Evolutionary conservation across 2,888 invertebrate species (phyloP).

Genomic region (Scaptomyza tumidula): DNA sequence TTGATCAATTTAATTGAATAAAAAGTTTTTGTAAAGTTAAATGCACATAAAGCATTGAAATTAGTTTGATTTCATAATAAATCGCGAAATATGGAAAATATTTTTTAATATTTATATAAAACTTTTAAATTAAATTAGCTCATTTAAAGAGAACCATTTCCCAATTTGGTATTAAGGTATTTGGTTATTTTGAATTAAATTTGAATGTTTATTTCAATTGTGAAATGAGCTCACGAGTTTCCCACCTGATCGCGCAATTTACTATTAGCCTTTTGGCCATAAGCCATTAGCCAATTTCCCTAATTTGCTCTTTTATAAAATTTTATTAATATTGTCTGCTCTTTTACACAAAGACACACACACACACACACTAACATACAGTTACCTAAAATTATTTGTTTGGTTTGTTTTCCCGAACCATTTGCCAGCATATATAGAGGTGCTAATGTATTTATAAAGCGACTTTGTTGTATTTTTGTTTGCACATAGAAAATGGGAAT

Average conservation of each 20-base stretch:
- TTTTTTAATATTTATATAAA: not conserved
- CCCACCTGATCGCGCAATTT: constrained; percentile 14
- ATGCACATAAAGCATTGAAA: not conserved
- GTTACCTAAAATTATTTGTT: not conserved
- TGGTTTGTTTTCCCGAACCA: constrained; percentile 25
- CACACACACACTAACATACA: not conserved
- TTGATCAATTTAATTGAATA: too few species aligned
- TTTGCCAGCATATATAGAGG: constrained; percentile 49
- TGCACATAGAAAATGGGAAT: constrained; percentile 22
- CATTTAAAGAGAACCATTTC: constrained; percentile 4
- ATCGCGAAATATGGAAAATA: too few species aligned
- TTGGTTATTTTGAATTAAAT: constrained; percentile 51
- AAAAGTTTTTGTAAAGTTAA: not conserved
- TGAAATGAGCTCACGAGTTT: constrained; percentile 7
- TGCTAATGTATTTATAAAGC: constrained; percentile 80
- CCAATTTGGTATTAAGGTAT: constrained; percentile 29
- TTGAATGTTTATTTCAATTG: constrained; percentile 38
- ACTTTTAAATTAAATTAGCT: constrained; percentile 1
- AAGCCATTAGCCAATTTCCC: constrained; percentile 22
- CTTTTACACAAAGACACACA: constrained; percentile 3
- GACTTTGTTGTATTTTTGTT: constrained; percentile 68
- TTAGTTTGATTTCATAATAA: not conserved
- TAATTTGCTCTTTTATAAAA: constrained; percentile 37
- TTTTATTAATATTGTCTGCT: constrained; percentile 39
- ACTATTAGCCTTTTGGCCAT: constrained; percentile 21